Base-by-base conservation (phyloP, 2,113 vertebrate species). In the Odocoileus hemionus region DNA sequence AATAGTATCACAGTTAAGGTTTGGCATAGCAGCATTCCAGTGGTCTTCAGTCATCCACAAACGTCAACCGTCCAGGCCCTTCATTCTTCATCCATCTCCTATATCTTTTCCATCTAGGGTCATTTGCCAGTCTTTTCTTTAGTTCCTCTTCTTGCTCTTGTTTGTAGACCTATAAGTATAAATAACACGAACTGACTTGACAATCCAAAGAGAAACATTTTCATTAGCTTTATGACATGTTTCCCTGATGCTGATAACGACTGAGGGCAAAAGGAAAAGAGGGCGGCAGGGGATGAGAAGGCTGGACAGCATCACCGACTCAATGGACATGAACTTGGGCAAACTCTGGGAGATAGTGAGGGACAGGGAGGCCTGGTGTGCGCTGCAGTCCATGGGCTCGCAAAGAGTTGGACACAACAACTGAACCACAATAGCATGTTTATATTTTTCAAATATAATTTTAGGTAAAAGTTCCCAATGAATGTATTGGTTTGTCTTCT, bases 61-160 rank as follows among this genome's bases (percentile, higher is more conserved):
- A 99, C 0, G 99, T 99, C 60, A 99, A 95, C 87, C 99, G 99
- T 14, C 99, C 99, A 0, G 99, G 99, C 1, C 99, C 99, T 98
- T 99, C 99, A 33, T 99, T 99, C 98, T 99, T 99, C 99, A 99
- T 99, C 99, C 99, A 99, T 19, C 99, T 99, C 19, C 99, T 99
- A n/a, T 99, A 99, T 58, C 99, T 98, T 98, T 99, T 99, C 99
- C 99, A 99, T 86, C 99, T 98, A 0, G 99, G 99, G 97, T 99
- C 99, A 47, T 98, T 99, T 10, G 99, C 99, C 99, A 99, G 99
- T 96, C 99, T 99, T 86, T 99, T 99, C 98, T 99, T 99, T 97
- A 99, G 98, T 97, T 99, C 99, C 96, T 99, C 99, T 95, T 99
- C 99, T 97, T 99, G 99, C 95, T 99, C 99, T 91, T 98, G 99